Percentiles rank a stretch among this genome's conserved stretches.
phyloP scores from a whole-genome alignment of 2,113 vertebrate species.

The Phyllostomus discolor region DNA sequence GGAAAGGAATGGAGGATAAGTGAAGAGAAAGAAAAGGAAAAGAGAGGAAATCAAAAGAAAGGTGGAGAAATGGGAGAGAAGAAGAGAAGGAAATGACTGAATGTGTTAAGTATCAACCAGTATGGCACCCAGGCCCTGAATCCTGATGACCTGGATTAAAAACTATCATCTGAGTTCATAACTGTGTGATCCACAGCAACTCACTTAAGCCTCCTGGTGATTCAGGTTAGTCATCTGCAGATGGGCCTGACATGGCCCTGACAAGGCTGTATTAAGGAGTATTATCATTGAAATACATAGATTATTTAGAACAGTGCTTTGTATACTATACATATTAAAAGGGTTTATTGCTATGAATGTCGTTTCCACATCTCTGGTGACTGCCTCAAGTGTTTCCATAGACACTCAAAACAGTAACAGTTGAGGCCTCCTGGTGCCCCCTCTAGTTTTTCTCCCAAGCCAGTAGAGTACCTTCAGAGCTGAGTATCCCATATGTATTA shows the following conservation, averaged over 20 bases:
- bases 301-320: background rate
- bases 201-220: background rate
- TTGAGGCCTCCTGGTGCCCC: rapidly evolving
- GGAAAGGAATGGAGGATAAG: background rate
- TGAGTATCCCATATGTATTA: background rate
- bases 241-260: background rate
- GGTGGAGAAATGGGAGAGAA: background rate
- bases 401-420: background rate
- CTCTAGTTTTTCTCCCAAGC: background rate
- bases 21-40: background rate
- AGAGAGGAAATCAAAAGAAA: background rate
- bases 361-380: background rate
- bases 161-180: background rate
- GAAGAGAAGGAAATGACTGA: background rate
- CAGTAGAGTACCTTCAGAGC: background rate
- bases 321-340: background rate
- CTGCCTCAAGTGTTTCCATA: background rate
- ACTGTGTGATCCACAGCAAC: background rate
- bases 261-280: background rate
- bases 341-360: background rate
- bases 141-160: background rate
- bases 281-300: background rate
- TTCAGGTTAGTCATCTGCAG: background rate
- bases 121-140: background rate
- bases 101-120: background rate